A percentile compares a stretch with the other conserved stretches of the same genome.
These are phyloP conservation scores for Fulica atra DNA, from an alignment of 2,113 vertebrate genomes.

Conservation along the genomic window DNA sequence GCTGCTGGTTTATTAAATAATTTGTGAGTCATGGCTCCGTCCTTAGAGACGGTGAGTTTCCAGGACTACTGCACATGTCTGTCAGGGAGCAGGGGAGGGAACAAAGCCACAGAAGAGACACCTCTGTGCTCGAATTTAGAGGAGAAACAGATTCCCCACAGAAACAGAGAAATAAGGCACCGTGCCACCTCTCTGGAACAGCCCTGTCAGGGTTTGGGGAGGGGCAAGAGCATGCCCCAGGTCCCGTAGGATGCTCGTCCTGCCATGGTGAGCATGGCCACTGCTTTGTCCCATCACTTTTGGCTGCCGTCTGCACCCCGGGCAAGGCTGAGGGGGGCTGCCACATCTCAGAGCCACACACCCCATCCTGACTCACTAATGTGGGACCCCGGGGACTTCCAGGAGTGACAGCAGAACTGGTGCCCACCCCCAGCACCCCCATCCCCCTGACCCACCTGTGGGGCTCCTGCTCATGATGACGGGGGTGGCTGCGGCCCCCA, in stretches of 20 bases:
- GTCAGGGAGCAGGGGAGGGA: background rate
- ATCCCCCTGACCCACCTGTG: conserved; percentile 76
- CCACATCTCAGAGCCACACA: background rate
- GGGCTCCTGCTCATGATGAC: conserved; percentile 90
- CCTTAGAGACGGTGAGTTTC: background rate
- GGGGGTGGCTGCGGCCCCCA: conserved; percentile 75
- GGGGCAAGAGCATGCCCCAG: fast-evolving
- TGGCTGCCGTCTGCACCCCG: fast-evolving
- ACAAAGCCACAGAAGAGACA: background rate
- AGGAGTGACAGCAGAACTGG: fast-evolving
- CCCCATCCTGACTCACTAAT: fast-evolving
- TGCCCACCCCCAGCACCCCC: background rate
- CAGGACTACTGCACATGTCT: background rate
- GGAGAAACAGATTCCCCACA: background rate
- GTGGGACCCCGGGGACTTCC: fast-evolving
- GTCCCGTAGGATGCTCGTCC: fast-evolving
- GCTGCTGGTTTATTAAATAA: background rate
- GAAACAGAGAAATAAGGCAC: background rate
- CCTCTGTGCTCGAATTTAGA: background rate
- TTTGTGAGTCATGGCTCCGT: background rate
- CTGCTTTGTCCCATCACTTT: fast-evolving
- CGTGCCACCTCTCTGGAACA: fast-evolving
- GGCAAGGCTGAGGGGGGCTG: background rate
- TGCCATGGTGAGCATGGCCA: fast-evolving
- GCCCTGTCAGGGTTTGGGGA: fast-evolving